These are phyloP conservation scores for Galagoides demidoff DNA, from an alignment of 2,797 vertebrate genomes.

Conservation along the genomic window DNA sequence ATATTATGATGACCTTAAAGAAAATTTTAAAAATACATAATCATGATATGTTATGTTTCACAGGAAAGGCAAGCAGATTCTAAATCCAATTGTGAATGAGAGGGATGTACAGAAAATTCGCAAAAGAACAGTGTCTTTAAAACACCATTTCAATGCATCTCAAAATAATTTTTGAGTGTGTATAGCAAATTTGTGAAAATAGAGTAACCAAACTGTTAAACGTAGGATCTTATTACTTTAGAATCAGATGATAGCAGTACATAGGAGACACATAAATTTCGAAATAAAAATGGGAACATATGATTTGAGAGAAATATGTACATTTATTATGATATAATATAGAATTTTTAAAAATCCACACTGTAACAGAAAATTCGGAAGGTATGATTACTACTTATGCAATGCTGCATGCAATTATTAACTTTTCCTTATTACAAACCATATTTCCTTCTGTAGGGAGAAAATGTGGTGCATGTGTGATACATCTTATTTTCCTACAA, in stretches of 20 bases:
- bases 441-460: background rate
- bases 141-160: background rate
- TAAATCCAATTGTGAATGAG: background rate
- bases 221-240: background rate
- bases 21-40: background rate
- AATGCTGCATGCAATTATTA: background rate
- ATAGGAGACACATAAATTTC: background rate
- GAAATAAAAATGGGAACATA: background rate
- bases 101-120: background rate
- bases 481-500: background rate
- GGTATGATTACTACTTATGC: background rate
- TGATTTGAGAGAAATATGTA: conserved; percentile 26
- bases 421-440: background rate
- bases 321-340: conserved; percentile 2
- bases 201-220: background rate
- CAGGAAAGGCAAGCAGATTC: background rate
- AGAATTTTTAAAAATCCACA: conserved; percentile 36
- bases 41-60: background rate
- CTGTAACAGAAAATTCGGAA: conserved; percentile 3
- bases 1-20: background rate
- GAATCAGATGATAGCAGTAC: background rate
- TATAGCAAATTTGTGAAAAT: background rate
- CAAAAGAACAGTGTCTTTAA: conserved; percentile 47
- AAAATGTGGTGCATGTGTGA: background rate
- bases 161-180: conserved; percentile 28